These are phyloP conservation scores for Percina caprodes DNA, from an alignment of 2,113 vertebrate species.

Conservation along the genomic window DNA sequence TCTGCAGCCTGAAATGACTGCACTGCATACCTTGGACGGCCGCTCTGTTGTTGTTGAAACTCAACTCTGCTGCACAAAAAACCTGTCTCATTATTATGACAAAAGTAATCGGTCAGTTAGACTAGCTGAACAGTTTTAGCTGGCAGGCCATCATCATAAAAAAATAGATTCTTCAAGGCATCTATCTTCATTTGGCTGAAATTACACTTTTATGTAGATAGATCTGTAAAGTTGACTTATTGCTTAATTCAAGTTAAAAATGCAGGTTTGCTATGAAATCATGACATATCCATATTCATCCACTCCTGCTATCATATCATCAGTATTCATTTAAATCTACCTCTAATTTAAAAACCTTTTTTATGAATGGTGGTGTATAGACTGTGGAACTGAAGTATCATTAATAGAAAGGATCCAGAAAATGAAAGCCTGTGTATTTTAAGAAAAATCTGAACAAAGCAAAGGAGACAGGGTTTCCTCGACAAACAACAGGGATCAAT, in stretches of 20 bases:
- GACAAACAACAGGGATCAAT: background rate
- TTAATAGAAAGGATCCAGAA: background rate
- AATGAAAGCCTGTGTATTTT: background rate
- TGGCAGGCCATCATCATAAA: conserved; percentile 48
- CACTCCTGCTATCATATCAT: background rate
- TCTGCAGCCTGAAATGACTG: conserved; percentile 31
- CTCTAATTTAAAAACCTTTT: background rate
- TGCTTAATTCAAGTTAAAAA: background rate
- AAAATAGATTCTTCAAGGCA: conserved; percentile 24
- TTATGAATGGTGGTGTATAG: background rate
- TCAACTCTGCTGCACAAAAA: conserved; percentile 54
- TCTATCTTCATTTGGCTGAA: conserved; percentile 34
- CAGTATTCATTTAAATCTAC: background rate
- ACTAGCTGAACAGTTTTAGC: conserved; percentile 58
- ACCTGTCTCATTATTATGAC: conserved; percentile 71
- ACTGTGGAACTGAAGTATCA: background rate
- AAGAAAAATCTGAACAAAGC: background rate
- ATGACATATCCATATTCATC: background rate
- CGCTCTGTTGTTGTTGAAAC: conserved; percentile 61
- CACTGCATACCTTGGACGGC: conserved; percentile 58
- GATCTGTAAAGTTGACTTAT: background rate
- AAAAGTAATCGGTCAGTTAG: conserved; percentile 72
- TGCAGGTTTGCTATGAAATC: background rate
- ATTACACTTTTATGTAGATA: conserved; percentile 1
- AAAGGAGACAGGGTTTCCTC: background rate